Conservation (phyloP, 2,797 vertebrate genomes). For the Thalassophryne amazonica region DNA sequence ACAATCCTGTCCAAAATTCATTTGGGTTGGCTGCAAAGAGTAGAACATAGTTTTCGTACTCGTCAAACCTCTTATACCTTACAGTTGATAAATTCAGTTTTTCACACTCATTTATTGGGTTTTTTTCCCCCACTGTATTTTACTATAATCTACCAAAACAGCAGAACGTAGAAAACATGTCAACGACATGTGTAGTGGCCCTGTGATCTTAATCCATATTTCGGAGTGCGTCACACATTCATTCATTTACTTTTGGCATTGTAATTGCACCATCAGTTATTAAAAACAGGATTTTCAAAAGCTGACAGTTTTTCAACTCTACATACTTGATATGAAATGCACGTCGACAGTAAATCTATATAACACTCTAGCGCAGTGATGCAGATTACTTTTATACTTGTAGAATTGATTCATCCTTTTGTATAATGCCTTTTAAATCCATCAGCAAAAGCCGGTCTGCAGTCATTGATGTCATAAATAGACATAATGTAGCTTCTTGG, state of each 20-base stretch:
- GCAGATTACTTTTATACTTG: conserved; percentile 6
- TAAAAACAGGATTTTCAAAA: not conserved
- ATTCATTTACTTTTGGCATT: not conserved
- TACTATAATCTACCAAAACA: too few relatives aligned
- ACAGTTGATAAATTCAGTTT: too few relatives aligned
- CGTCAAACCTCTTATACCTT: too few relatives aligned
- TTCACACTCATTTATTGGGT: too few relatives aligned
- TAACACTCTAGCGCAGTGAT: conserved; percentile 3
- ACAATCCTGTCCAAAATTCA: too few relatives aligned
- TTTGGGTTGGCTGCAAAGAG: too few relatives aligned
- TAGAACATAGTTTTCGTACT: too few relatives aligned
- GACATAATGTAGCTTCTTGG: conserved; percentile 21
- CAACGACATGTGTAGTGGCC: too few relatives aligned
- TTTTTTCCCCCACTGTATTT: too few relatives aligned
- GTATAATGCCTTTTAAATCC: conserved; percentile 38
- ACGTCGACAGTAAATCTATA: conserved; percentile 8
- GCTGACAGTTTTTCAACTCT: not conserved
- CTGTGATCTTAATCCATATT: too few relatives aligned
- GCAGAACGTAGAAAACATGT: too few relatives aligned
- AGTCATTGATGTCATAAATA: conserved; percentile 53
- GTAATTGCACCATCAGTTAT: conserved; percentile 21
- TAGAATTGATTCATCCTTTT: conserved; percentile 26
- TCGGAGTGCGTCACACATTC: not conserved
- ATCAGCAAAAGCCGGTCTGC: conserved; percentile 46
- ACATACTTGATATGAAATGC: conserved; percentile 5